A percentile compares a stretch with the other conserved stretches of the same genome.
Conservation (phyloP, 2,797 vertebrate genomes). For the Parambassis ranga region DNA sequence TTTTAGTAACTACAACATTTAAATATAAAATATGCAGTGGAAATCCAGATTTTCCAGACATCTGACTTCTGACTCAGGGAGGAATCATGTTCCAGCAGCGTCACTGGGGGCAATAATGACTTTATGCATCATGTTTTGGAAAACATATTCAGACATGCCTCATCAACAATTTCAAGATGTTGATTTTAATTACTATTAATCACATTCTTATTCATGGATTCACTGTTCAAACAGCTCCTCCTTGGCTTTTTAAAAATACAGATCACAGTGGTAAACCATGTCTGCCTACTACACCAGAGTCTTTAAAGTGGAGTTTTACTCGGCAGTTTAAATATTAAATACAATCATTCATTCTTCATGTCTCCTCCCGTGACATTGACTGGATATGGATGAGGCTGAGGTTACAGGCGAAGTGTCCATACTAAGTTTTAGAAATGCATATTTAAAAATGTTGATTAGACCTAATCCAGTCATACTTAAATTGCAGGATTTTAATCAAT, state of each 20-base stretch:
- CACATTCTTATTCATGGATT: constrained; percentile 8
- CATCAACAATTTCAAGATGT: constrained; percentile 20
- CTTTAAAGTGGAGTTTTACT: background rate
- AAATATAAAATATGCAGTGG: background rate
- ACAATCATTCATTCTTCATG: constrained; percentile 33
- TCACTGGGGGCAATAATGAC: constrained; percentile 26
- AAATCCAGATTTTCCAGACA: background rate
- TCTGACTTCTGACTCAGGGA: constrained; percentile 6
- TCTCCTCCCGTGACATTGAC: constrained; percentile 9
- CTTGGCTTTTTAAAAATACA: background rate
- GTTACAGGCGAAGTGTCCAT: background rate
- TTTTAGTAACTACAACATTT: background rate
- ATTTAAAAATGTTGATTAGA: constrained; percentile 20
- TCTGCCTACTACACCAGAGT: background rate
- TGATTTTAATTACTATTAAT: constrained; percentile 24
- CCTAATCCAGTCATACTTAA: constrained; percentile 42
- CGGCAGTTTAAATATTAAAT: constrained; percentile 24
- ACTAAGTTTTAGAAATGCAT: constrained; percentile 39
- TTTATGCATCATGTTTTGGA: constrained; percentile 32
- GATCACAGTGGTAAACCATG: background rate
- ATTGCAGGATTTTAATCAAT: constrained; percentile 34
- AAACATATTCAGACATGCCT: constrained; percentile 31
- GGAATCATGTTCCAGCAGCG: background rate
- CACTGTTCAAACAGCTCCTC: constrained; percentile 4
- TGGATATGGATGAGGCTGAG: background rate